Base-by-base conservation (phyloP, 2,113 vertebrate genomes). In the Anser cygnoides region DNA sequence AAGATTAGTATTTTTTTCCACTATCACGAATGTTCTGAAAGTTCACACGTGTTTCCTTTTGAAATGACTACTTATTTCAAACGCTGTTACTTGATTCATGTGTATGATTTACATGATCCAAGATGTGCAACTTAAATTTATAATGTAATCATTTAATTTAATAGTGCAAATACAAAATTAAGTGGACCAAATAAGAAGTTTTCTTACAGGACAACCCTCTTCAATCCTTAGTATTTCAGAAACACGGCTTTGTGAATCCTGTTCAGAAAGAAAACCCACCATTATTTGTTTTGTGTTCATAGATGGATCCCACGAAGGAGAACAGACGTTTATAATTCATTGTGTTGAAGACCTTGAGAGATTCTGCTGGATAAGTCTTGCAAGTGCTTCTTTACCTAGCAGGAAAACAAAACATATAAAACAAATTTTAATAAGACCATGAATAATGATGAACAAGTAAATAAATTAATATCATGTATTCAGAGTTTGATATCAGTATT, bases 301-400 rank as follows among this genome's bases (percentile, higher is more conserved):
- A 78, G 29, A 84, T 0, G 44, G 55, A 78, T 72, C 41, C 67
- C 46, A 73, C 9, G 20, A 78, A 57, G 28, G 9, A 65, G 19
- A 86, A 73, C 4, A 37, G 3, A n/a, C 25, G 37, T 66, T 99
- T 97, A 99, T 44, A 99, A 98, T 78, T 99, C 99, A 2, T 99
- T 99, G 97, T 99, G 99, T 18, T 98, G 91, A n/a, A 99, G 98
- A 21, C 98, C 99, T 71, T 98, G 97, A 11, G 99, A 99, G 77
- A 99, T 98, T 95, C 99, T 98, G 95, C 98, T 98, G 72, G 98
- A 98, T 91, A 99, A 97, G 72, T 99, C 99, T 95, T 99, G 99
- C 67, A 99, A 92, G 49, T 99, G 99, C 94, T 99, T 99, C 98
- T 99, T 99, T 93, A 99, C 99, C 99, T 99, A 50, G 4, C 5